Conservation (phyloP, 2,797 vertebrate species). For the Tadarida brasiliensis region DNA sequence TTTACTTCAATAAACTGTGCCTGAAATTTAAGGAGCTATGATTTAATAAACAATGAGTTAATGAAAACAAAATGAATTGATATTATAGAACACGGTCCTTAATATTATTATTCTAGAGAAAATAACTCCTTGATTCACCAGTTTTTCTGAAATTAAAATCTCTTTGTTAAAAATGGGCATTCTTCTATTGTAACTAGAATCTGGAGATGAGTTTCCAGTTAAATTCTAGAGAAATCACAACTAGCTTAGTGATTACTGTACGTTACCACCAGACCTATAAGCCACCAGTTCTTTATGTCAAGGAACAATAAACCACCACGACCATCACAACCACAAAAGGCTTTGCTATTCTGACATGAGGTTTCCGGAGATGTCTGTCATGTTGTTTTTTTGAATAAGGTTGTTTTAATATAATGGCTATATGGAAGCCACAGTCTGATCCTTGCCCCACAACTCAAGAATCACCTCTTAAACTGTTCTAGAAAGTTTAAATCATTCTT, state of each 20-base stretch:
- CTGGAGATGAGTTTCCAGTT: not conserved
- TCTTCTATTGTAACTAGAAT: not conserved
- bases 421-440: not conserved
- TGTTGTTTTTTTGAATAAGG: not conserved
- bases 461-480: not conserved
- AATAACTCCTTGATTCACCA: not conserved
- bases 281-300: not conserved
- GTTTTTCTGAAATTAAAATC: constrained; percentile 30
- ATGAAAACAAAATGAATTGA: not conserved
- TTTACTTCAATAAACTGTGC: not conserved
- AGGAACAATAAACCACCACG: not conserved
- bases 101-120: not conserved
- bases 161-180: constrained; percentile 17
- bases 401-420: not conserved
- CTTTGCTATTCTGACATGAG: not conserved
- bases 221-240: not conserved
- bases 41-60: not conserved
- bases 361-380: not conserved
- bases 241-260: not conserved
- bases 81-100: not conserved
- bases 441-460: not conserved
- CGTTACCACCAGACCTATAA: not conserved
- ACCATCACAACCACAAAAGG: too few species aligned
- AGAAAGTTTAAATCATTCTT: not conserved
- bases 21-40: constrained; percentile 15